phyloP scores from a whole-genome alignment of 2,113 vertebrate genomes.

The Gnathochromis pfefferi region DNA sequence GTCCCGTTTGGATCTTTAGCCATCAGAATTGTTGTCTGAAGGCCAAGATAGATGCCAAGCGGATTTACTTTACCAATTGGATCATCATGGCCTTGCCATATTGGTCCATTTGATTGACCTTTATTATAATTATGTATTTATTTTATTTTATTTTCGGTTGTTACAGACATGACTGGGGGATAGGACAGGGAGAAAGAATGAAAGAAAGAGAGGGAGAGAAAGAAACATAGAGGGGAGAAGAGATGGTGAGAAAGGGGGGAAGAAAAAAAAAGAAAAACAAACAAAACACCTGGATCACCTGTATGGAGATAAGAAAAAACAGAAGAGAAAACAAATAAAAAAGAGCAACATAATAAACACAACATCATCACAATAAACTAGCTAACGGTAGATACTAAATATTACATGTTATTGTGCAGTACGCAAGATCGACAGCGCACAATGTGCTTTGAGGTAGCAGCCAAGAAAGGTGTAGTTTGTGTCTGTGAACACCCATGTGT shows the following conservation, averaged over 20 bases:
- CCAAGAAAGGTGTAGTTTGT: background rate
- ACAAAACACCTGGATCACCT: no score
- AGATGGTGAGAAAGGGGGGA: background rate
- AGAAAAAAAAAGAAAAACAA: background rate
- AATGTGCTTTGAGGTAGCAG: background rate
- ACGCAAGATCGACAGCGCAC: fast-evolving
- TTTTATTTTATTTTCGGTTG: fast-evolving
- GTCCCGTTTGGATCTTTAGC: background rate
- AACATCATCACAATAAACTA: no score
- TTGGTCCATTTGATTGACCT: background rate
- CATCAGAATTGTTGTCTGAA: background rate
- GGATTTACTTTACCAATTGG: background rate
- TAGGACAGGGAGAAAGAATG: background rate
- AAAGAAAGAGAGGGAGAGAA: background rate
- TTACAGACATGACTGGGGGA: background rate
- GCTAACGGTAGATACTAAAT: no score
- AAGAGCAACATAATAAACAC: no score
- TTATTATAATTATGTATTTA: background rate
- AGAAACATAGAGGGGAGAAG: background rate
- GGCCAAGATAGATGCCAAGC: background rate
- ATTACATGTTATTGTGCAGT: no score
- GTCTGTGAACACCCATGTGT: background rate
- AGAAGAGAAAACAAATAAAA: fast-evolving
- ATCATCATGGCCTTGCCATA: background rate
- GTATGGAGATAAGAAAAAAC: no score